Evolutionary conservation across 2,113 vertebrate genomes (phyloP), one percentile per base, ranked within the genome.

Genomic region (Megaceryle maxima): DNA sequence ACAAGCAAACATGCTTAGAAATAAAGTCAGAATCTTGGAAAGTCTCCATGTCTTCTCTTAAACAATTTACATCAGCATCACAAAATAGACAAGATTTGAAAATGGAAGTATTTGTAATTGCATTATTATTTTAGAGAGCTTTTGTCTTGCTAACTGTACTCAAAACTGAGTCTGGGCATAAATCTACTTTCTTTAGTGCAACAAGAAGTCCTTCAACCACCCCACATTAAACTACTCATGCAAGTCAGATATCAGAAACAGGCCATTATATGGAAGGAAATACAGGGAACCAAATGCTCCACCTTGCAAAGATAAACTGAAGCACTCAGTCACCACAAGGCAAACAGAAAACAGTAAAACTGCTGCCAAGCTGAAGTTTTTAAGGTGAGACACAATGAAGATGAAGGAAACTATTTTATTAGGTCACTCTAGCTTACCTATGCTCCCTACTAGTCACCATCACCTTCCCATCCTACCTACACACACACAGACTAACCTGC

Each of bases 301-400:
- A 60, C 35, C 4, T 2, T 3, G 22, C 46, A 75, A 83, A 20
- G 35, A 86, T n/a, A 68, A 80, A 72, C 28, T 19, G 7, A 77
- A 76, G 26, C 19, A 70, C 17, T 56, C 33, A 3, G 29, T 83
- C 33, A 81, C 44, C 43, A 2, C 20, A 77, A 81, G 25, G 16
- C 33, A 86, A 95, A 74, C 29, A 48, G 35, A 94, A 92, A 74
- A 68, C 22, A 83, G 24, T 11, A 64, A 80, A 85, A 69, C 5
- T 1, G 1, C 8, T 8, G 3, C 12, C 41, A 81, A 78, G 16
- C 44, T 64, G 57, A 87, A 60, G 51, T 22, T 77, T 87, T 90
- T 88, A 84, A 78, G 64, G 83, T 67, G 55, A 78, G 26, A 68
- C 22, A 62, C 24, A 26, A 13, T 31, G 20, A 80, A 67, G 21